Evolutionary conservation across 2,797 vertebrate species (phyloP).

Genomic region (Cuculus canorus): DNA sequence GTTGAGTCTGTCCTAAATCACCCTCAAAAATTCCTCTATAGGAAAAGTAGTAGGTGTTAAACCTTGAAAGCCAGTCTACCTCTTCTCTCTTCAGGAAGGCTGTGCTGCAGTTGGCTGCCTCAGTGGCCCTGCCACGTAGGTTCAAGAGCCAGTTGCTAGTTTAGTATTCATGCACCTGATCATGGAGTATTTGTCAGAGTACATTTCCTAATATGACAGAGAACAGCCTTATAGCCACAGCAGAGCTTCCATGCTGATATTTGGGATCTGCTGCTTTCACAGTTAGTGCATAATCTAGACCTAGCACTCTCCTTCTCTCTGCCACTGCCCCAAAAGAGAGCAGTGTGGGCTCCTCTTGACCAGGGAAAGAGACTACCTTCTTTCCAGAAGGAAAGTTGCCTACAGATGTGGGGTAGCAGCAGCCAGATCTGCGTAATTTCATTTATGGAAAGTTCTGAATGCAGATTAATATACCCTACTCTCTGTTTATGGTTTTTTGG

Average conservation of each 20-base stretch:
- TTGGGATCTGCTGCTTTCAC: not conserved
- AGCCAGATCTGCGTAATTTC: not conserved
- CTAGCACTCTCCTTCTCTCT: not conserved
- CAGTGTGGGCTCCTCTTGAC: not conserved
- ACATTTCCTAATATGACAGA: not conserved
- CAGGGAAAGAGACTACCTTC: not conserved
- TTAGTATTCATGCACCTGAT: not conserved
- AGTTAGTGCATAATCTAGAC: not conserved
- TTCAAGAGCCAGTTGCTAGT: not conserved
- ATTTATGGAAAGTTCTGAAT: not conserved
- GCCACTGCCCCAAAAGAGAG: not conserved
- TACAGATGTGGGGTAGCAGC: not conserved
- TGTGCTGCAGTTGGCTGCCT: not conserved
- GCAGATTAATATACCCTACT: constrained; percentile 2
- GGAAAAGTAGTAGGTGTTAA: not conserved
- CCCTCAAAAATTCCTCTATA: not conserved
- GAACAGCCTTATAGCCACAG: not conserved
- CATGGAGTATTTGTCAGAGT: not conserved
- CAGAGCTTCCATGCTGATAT: not conserved
- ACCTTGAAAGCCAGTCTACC: not conserved
- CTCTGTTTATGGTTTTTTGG: not conserved
- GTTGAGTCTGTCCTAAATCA: not conserved
- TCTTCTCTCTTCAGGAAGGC: not conserved
- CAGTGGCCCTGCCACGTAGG: not conserved
- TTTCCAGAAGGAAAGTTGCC: not conserved